Evolutionary conservation across 2,888 invertebrate species (phyloP).

Genomic region (Xylocampa areola): DNA sequence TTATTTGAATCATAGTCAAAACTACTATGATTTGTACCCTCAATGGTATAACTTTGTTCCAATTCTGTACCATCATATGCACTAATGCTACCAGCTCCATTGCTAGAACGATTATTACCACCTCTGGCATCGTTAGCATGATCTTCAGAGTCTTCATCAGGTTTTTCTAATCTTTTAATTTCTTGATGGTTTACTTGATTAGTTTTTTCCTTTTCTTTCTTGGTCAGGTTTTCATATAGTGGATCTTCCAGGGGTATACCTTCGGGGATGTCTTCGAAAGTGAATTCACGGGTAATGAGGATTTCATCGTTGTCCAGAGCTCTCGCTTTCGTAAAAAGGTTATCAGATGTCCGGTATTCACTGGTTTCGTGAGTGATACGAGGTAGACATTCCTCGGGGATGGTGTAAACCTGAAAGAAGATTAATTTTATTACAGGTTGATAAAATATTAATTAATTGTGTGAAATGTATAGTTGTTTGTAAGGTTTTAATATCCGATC

Average conservation of each 20-base stretch:
- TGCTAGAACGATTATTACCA: neutral
- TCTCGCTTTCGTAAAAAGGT: constrained; percentile 78
- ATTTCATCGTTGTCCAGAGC: constrained; percentile 76
- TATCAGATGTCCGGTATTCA: constrained; percentile 73
- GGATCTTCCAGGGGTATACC: constrained; percentile 83
- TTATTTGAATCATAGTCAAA: constrained; percentile 2
- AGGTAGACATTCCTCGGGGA: constrained; percentile 84
- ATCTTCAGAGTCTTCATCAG: neutral
- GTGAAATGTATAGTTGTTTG: too few species aligned
- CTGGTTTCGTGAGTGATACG: constrained; percentile 70
- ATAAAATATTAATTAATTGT: too few species aligned
- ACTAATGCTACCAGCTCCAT: constrained; percentile 3
- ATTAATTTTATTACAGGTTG: neutral
- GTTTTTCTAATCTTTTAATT: constrained; percentile 25
- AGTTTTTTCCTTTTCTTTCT: constrained; percentile 50
- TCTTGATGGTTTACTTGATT: constrained; percentile 28
- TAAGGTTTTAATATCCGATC: too few species aligned
- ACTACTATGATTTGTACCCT: neutral
- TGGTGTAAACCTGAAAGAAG: constrained; percentile 80
- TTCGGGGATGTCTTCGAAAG: constrained; percentile 82
- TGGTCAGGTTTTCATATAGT: constrained; percentile 76
- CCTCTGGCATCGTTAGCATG: neutral
- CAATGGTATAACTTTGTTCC: neutral
- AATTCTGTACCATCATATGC: neutral
- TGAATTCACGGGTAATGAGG: constrained; percentile 77